A percentile compares a stretch with the other conserved stretches of the same genome.
These are phyloP conservation scores for Napeogenes inachia DNA, from an alignment of 2,888 invertebrate genomes.

Conservation along the genomic window DNA sequence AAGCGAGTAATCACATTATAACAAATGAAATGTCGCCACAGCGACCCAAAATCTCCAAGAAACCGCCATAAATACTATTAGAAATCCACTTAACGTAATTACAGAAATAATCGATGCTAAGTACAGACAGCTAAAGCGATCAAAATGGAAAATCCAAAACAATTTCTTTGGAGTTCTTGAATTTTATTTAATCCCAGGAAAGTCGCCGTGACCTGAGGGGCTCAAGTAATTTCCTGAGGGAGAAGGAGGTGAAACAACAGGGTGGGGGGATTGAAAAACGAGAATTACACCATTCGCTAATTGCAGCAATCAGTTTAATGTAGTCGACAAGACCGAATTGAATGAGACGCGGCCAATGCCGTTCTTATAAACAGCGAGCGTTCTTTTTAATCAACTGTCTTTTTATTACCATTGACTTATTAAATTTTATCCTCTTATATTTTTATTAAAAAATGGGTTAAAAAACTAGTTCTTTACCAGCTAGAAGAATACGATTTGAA, in stretches of 20 bases:
- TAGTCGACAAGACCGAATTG: conserved; percentile 68
- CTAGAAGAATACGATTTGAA: too few species aligned
- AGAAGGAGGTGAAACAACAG: conserved; percentile 37
- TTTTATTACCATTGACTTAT: conserved; percentile 16
- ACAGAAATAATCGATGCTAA: conserved; percentile 52
- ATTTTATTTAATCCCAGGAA: conserved; percentile 69
- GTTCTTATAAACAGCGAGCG: conserved; percentile 51
- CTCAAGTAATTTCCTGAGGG: conserved; percentile 70
- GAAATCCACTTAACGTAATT: conserved; percentile 64
- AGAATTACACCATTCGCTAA: conserved; percentile 75
- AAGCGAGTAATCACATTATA: conserved; percentile 30
- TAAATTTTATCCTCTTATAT: not conserved
- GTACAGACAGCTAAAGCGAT: conserved; percentile 45
- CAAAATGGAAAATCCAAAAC: conserved; percentile 60
- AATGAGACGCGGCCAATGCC: conserved; percentile 55
- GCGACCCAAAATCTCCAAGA: conserved; percentile 35
- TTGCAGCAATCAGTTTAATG: conserved; percentile 77
- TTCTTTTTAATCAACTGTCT: conserved; percentile 32
- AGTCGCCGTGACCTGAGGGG: conserved; percentile 64
- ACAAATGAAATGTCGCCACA: conserved; percentile 33
- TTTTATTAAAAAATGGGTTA: too few species aligned
- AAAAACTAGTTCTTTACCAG: too few species aligned
- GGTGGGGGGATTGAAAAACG: conserved; percentile 63
- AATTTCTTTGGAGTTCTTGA: conserved; percentile 68
- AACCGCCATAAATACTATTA: conserved; percentile 54